Evolutionary conservation across 1,140 invertebrate species (phyloP), one percentile per base, ranked within the genome.

Genomic region (Lasaia peninsularis): DNA sequence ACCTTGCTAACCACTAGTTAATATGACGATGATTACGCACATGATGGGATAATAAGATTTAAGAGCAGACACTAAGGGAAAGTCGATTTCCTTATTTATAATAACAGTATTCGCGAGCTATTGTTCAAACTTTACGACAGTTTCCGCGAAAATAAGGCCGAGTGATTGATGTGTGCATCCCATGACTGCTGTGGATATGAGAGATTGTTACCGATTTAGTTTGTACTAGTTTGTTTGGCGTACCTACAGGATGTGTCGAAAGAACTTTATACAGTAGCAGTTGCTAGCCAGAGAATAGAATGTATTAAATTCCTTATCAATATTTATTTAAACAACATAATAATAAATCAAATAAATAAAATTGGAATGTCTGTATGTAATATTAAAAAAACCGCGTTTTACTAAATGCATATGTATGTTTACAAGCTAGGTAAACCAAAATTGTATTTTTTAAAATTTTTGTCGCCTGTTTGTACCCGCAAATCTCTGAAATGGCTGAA

Each of bases 101-200:
- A 44, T 44, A 44, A 18, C 18, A 18, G 9, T 44, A 44, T 44
- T 44, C 18, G 18, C 40, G 40, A 18, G 16, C 18, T 44, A 44
- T 44, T 44, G 40, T 44, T 44, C 16, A 18, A 14, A 44, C 9
- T 44, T 44, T 44, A 44, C 40, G 40, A 44, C 18, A 18, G 40
- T 44, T 44, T 44, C 40, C 40, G 40, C 8, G 40, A 18, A 44
- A 44, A 44, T 44, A 44, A 11, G 9, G 16, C 40, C 40, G 18
- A 20, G 16, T 44, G 40, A 44, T 44, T 44, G 40, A 44, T 44
- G 40, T 18, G 40, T 18, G 18, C 40, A 44, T 44, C 40, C 40
- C 40, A 44, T 16, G 9, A 44, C 18, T 18, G 18, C 18, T 44
- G 18, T 44, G 18, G 18, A 20, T 11, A 44, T 44, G 40, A 44